Percentiles rank a stretch among this genome's conserved stretches.
These are phyloP conservation scores for Agrilus mali DNA, from an alignment of 2,888 invertebrate species.

Conservation along the genomic window DNA sequence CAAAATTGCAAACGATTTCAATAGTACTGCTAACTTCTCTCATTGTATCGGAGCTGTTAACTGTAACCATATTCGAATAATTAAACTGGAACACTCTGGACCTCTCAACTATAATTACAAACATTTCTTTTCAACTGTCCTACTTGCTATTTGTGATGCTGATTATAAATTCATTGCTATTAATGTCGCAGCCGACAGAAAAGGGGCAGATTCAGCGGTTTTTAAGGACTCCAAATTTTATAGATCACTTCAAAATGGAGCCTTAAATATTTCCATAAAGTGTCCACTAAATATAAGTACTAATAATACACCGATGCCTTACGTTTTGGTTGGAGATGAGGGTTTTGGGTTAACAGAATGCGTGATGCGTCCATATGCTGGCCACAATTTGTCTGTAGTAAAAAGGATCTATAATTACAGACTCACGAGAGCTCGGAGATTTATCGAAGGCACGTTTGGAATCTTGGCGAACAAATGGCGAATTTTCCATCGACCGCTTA, in stretches of 20 bases:
- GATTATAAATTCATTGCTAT: conserved; percentile 2
- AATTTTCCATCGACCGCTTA: neutral
- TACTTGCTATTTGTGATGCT: conserved; percentile 3
- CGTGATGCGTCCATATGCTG: too few relatives aligned
- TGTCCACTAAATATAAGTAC: neutral
- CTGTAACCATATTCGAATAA: too few relatives aligned
- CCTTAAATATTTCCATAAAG: neutral
- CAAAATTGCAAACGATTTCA: neutral
- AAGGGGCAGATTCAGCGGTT: conserved; percentile 1
- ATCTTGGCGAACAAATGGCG: neutral
- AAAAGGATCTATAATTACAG: too few relatives aligned
- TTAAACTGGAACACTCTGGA: too few relatives aligned
- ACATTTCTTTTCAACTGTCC: conserved; percentile 1
- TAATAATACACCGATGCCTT: neutral
- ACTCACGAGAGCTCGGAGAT: neutral
- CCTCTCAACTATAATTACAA: conserved; percentile 1
- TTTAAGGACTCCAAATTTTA: neutral
- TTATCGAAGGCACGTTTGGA: neutral
- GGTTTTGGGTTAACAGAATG: too few relatives aligned
- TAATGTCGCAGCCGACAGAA: conserved; percentile 1
- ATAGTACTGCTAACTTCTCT: neutral
- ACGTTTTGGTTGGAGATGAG: conserved; percentile 3
- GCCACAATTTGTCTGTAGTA: too few relatives aligned
- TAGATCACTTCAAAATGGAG: neutral
- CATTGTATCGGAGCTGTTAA: conserved; percentile 1